Base-by-base conservation (phyloP, 2,113 vertebrate genomes). In the Phaetusa simplex region DNA sequence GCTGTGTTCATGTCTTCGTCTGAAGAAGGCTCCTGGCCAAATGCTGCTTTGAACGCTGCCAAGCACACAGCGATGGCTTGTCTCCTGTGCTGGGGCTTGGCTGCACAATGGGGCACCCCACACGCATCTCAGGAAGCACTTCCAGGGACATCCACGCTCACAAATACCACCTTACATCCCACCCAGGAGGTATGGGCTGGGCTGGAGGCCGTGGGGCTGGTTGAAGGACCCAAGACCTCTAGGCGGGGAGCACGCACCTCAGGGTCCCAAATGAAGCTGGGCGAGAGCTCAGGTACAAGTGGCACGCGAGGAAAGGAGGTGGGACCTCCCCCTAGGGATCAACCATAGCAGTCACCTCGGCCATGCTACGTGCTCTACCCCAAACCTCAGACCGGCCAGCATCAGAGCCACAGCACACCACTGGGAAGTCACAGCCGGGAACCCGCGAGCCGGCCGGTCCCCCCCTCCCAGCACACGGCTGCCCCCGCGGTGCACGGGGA, bases 351-450 rank as follows among this genome's bases (percentile, higher is more conserved):
- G n/a, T 59, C 6, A 4, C 62, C 53, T 77, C 5, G 2, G 67
- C 38, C 45, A 3, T 0, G 2, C 66, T 8, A 1, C 0, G 2
- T 3, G 27, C 80, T 34, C 23, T 34, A 18, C 15, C 77, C 55
- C 64, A 65, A 16, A 53, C 16, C 80, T 45, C 80, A 21, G 72
- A 5, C 2, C 0, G 9, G 12, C 5, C 3, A 1, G 69, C 56
- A 36, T 0, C 0, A 0, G 59, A 16, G 21, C 26, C 0, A 2
- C 0, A 4, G 20, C 50, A 4, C 0, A 3, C 77, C 72, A 14
- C 61, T 0, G 8, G 52, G 53, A n/a, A 50, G 62, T 9, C 80
- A 30, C 6, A 2, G 42, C 66, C 1, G 0, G 79, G 88, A 72
- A 9, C 19, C 52, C 8, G 1, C 0, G 2, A 12, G 45, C 64